Percentiles rank a stretch among this genome's conserved stretches.
phyloP scores from a whole-genome alignment of 2,888 invertebrate species.

The Nematopogon swammerdamellus region DNA sequence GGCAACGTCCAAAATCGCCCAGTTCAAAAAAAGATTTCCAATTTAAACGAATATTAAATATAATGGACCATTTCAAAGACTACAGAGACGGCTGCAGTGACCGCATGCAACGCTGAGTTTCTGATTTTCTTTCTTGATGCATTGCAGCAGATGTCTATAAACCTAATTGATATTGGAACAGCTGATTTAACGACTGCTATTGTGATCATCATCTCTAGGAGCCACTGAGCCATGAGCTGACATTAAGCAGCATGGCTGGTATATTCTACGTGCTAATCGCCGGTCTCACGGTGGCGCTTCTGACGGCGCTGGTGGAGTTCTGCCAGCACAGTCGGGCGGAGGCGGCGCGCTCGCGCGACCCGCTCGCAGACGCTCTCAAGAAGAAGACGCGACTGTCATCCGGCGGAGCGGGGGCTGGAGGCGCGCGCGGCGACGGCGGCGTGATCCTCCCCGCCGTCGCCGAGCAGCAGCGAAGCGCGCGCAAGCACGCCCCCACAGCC shows the following conservation, averaged over 20 bases:
- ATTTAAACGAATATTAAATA: too few relatives aligned
- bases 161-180: too few relatives aligned
- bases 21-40: too few relatives aligned
- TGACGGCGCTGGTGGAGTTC: constrained; percentile 92
- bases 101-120: too few relatives aligned
- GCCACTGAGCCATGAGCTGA: constrained; percentile 63
- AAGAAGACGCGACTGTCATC: constrained; percentile 81
- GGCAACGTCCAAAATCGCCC: too few relatives aligned
- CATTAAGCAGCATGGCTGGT: constrained; percentile 96
- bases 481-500: constrained; percentile 1
- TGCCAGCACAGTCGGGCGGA: constrained; percentile 86
- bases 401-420: constrained; percentile 55
- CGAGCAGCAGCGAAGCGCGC: constrained; percentile 2
- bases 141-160: too few relatives aligned
- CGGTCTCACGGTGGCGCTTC: constrained; percentile 85
- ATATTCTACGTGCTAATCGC: constrained; percentile 98
- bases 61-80: too few relatives aligned
- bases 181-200: too few relatives aligned
- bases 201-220: too few relatives aligned
- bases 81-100: too few relatives aligned
- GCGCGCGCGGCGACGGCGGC: constrained; percentile 59
- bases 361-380: constrained; percentile 80
- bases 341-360: constrained; percentile 77
- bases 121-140: too few relatives aligned
- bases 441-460: constrained; percentile 36